Percentiles rank a stretch among this genome's conserved stretches.
These are phyloP conservation scores for Pachliopta kotzebuea DNA, from an alignment of 2,888 invertebrate species.

Conservation along the genomic window DNA sequence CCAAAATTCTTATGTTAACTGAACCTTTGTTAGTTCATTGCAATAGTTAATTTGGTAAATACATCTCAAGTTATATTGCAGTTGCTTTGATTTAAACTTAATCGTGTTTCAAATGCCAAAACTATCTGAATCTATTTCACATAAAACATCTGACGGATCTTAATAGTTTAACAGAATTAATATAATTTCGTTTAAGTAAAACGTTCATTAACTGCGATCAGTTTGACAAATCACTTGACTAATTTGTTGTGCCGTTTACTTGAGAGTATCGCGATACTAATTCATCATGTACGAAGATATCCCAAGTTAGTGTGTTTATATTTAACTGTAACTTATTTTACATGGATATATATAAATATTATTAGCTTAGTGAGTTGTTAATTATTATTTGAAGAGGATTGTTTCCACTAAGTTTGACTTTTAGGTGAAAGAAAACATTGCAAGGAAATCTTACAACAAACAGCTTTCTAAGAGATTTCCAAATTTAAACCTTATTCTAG, in stretches of 20 bases:
- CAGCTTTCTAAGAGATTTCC: no score
- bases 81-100: neutral
- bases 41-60: neutral
- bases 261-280: constrained; percentile 4
- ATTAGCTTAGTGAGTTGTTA: no score
- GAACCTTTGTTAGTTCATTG: neutral
- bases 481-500: no score
- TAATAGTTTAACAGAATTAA: constrained; percentile 16
- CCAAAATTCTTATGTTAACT: neutral
- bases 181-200: constrained; percentile 17
- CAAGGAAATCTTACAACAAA: no score
- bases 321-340: neutral
- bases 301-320: neutral
- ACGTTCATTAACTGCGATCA: constrained; percentile 24
- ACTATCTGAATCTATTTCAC: neutral
- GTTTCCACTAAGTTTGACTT: no score
- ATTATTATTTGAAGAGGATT: no score
- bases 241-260: constrained; percentile 18
- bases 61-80: neutral
- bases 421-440: no score
- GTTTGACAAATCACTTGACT: constrained; percentile 25
- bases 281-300: neutral
- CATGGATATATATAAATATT: no score
- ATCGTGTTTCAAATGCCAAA: neutral
- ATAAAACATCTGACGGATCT: constrained; percentile 10